Evolutionary conservation across 2,888 invertebrate genomes (phyloP).

Genomic region (Orthosia incerta): DNA sequence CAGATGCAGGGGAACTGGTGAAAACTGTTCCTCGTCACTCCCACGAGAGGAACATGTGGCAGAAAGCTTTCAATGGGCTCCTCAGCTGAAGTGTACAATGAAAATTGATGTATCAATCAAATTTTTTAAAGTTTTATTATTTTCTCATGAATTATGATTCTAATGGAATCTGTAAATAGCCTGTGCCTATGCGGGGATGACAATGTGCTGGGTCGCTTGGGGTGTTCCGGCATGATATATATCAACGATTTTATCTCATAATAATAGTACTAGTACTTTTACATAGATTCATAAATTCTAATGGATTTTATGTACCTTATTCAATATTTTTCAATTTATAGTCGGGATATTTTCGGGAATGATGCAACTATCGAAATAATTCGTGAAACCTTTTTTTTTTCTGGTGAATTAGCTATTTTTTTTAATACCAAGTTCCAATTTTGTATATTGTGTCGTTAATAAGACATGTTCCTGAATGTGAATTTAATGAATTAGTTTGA

Average conservation of each 20-base stretch:
- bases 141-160: neutral
- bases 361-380: constrained; percentile 13
- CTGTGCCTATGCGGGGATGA: neutral
- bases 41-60: constrained; percentile 65
- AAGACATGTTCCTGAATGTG: constrained; percentile 5
- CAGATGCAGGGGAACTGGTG: constrained; percentile 62
- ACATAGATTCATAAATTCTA: neutral
- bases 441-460: constrained; percentile 4
- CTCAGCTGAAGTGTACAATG: constrained; percentile 44
- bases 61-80: constrained; percentile 56
- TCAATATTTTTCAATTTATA: neutral
- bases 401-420: constrained; percentile 4
- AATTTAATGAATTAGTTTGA: neutral
- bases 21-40: constrained; percentile 64
- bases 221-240: neutral
- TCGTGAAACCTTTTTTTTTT: constrained; percentile 7
- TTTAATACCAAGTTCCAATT: constrained; percentile 14
- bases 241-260: neutral
- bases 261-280: neutral
- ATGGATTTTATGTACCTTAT: neutral
- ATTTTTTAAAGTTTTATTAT: neutral
- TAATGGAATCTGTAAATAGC: constrained; percentile 2
- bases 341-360: neutral
- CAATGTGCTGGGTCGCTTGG: neutral
- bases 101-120: neutral